Evolutionary conservation across 2,113 vertebrate genomes (phyloP).

Genomic region (Thalassoma bifasciatum): DNA sequence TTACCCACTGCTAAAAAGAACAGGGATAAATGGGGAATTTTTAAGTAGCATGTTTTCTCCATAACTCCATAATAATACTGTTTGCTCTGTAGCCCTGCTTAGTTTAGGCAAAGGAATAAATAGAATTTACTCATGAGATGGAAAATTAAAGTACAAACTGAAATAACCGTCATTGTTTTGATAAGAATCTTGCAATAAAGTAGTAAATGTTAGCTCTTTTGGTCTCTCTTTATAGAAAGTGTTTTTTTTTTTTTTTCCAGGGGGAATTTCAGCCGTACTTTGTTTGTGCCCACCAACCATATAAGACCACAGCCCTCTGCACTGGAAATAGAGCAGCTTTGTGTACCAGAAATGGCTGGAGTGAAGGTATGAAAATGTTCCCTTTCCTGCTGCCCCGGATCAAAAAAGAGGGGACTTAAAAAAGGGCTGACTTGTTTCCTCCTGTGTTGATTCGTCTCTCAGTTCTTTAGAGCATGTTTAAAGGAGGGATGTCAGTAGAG

Average conservation of each 20-base stretch:
- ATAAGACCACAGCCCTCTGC: constrained; percentile 55
- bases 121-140: not conserved
- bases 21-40: too few species aligned
- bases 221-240: constrained; percentile 10
- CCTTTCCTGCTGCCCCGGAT: constrained; percentile 44
- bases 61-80: too few species aligned
- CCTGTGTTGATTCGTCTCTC: constrained; percentile 10
- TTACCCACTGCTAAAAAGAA: not conserved
- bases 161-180: constrained; percentile 27
- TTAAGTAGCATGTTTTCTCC: too few species aligned
- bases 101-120: not conserved
- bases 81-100: not conserved
- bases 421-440: constrained; percentile 57
- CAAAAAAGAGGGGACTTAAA: constrained; percentile 28
- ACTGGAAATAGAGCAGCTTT: constrained; percentile 70
- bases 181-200: constrained; percentile 50
- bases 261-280: constrained; percentile 33
- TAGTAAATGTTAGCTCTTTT: constrained; percentile 33
- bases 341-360: constrained; percentile 42
- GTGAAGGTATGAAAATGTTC: constrained; percentile 66
- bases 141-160: not conserved
- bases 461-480: constrained; percentile 27
- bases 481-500: constrained; percentile 1
- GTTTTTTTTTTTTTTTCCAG: constrained; percentile 42
- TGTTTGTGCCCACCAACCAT: constrained; percentile 7